Base-by-base conservation (phyloP, 2,888 invertebrate species). In the Danaus chrysippus region DNA sequence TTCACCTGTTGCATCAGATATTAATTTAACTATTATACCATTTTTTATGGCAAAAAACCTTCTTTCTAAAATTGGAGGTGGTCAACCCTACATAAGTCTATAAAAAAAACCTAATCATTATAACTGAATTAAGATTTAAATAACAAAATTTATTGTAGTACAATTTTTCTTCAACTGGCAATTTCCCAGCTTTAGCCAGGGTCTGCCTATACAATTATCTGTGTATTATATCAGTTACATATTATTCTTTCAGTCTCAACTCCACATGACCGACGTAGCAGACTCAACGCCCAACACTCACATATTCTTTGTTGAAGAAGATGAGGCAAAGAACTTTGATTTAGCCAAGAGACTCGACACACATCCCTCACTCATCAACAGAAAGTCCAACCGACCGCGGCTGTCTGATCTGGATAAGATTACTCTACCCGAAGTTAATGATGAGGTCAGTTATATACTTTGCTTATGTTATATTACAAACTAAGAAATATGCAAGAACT, bases 201-300 rank as follows among this genome's bases (percentile, higher is more conserved):
- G n/a, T n/a, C n/a, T n/a, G n/a, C n/a, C n/a, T n/a, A n/a, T n/a
- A n/a, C n/a, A n/a, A n/a, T n/a, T n/a, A 23, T 23, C 1, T 5
- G 23, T 34, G 2, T 5, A 34, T 34, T 34, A 34, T 34, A 13
- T 13, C 6, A 46, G n/a, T 43, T n/a, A 43, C 5, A 9, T n/a
- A 11, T 13, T 46, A 46, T 46, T 17, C 66, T 84, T 97, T 42
- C 95, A 97, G 86, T 93, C 95, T 0, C 92, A 94, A 56, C 88
- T 98, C 13, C 97, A 98, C 79, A 92, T 98, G 89, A 92, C 97
- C 1, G 97, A 96, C 79, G 92, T 93, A 59, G 94, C 93, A 0
- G 93, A 94, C 59, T 83, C 92, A 49, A 92, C 93, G 0, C 87
- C 92, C 49, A 98, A 97, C 82, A 93, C 93, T 19, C 98, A 98